Percentiles rank a stretch among this genome's conserved stretches.
phyloP scores from a whole-genome alignment of 2,797 vertebrate species.

The Melanotaenia maccullochi region DNA sequence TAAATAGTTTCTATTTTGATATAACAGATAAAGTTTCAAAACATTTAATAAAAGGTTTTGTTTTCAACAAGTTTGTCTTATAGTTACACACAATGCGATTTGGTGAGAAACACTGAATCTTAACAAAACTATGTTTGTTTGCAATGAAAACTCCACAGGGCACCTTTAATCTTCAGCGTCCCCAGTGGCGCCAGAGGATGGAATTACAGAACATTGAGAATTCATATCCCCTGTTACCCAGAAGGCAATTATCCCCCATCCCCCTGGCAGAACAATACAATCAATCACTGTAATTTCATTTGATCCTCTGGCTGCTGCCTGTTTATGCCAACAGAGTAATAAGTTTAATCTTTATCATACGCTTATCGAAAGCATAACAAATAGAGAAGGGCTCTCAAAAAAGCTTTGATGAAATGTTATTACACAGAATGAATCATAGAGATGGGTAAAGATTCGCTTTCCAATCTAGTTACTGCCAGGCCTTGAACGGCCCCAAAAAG shows the following conservation, averaged over 20 bases:
- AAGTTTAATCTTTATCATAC: conserved; percentile 86
- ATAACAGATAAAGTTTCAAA: conserved; percentile 7
- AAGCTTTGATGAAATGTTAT: conserved; percentile 85
- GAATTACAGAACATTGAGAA: conserved; percentile 82
- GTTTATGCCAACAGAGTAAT: conserved; percentile 85
- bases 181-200: conserved; percentile 77
- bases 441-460: conserved; percentile 81
- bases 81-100: conserved; percentile 36
- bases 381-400: conserved; percentile 78
- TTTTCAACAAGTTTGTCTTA: conserved; percentile 33
- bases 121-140: conserved; percentile 73
- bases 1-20: background rate
- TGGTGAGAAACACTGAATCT: conserved; percentile 52
- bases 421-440: conserved; percentile 82
- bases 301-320: conserved; percentile 83
- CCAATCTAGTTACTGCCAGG: conserved; percentile 81
- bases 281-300: conserved; percentile 87
- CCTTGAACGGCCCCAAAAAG: conserved; percentile 73
- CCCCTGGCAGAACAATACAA: conserved; percentile 85
- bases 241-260: conserved; percentile 82
- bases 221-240: conserved; percentile 83
- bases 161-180: conserved; percentile 79
- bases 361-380: conserved; percentile 82
- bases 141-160: conserved; percentile 77
- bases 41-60: background rate